Evolutionary conservation across 2,797 vertebrate genomes (phyloP).

Genomic region (Arctocebus calabarensis): DNA sequence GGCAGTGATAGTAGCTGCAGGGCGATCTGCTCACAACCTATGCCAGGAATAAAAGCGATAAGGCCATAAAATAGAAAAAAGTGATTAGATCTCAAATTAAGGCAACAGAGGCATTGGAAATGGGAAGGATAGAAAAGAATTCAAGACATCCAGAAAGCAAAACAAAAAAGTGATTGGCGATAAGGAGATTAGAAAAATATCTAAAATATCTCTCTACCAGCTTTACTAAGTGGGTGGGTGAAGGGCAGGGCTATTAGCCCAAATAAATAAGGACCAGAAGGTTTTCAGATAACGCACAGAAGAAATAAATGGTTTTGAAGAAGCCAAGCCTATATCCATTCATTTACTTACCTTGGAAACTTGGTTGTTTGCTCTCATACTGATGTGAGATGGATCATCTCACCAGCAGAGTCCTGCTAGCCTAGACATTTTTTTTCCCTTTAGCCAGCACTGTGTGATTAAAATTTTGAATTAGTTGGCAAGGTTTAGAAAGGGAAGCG

Average conservation of each 20-base stretch:
- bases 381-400: not conserved
- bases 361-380: not conserved
- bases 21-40: not conserved
- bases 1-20: not conserved
- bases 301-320: not conserved
- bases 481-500: constrained; percentile 47
- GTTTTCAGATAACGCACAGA: not conserved
- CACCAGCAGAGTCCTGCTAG: not conserved
- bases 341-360: not conserved
- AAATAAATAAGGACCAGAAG: not conserved
- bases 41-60: not conserved
- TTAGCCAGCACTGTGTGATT: constrained; percentile 15
- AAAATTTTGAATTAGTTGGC: constrained; percentile 41
- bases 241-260: not conserved
- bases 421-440: not conserved
- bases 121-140: not conserved
- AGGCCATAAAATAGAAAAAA: not conserved
- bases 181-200: not conserved
- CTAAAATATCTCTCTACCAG: not conserved
- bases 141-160: not conserved
- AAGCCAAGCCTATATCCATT: not conserved
- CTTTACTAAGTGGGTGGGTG: not conserved
- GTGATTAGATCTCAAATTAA: not conserved
- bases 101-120: not conserved
- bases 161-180: not conserved